A percentile compares a stretch with the other conserved stretches of the same genome.
Conservation (phyloP, 2,888 invertebrate species). For the Exocentrus adspersus region DNA sequence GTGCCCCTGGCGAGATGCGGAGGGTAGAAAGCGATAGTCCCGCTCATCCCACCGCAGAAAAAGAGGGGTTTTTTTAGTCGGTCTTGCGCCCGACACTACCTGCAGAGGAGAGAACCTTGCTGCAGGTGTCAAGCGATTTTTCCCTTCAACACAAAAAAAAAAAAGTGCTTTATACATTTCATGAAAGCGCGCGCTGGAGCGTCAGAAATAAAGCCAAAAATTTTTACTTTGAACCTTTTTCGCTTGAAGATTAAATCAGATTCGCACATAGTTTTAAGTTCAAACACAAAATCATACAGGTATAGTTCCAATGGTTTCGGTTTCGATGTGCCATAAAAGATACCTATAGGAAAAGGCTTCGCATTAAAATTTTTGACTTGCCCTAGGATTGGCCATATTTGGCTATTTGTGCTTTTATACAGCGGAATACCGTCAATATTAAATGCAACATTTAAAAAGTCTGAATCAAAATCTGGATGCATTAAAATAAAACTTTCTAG, state of each 20-base stretch:
- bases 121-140: no score
- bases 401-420: conserved; percentile 18
- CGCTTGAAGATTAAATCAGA: neutral
- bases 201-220: conserved; percentile 5
- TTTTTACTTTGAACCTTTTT: neutral
- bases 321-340: conserved; percentile 25
- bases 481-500: conserved; percentile 1
- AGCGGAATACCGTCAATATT: conserved; percentile 31
- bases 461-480: conserved; percentile 5
- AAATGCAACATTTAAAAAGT: conserved; percentile 9
- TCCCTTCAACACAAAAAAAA: no score
- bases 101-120: no score
- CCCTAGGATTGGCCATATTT: conserved; percentile 27
- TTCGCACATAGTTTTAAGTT: neutral
- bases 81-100: no score
- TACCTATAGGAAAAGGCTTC: conserved; percentile 24
- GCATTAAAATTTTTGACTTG: conserved; percentile 9
- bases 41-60: no score
- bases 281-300: neutral
- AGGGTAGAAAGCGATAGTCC: no score
- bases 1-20: no score
- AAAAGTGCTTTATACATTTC: conserved; percentile 4
- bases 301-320: conserved; percentile 15
- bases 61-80: no score
- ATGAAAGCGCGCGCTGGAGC: conserved; percentile 1